Conservation (phyloP, 1,140 invertebrate genomes). For the Cryptotermes secundus region DNA sequence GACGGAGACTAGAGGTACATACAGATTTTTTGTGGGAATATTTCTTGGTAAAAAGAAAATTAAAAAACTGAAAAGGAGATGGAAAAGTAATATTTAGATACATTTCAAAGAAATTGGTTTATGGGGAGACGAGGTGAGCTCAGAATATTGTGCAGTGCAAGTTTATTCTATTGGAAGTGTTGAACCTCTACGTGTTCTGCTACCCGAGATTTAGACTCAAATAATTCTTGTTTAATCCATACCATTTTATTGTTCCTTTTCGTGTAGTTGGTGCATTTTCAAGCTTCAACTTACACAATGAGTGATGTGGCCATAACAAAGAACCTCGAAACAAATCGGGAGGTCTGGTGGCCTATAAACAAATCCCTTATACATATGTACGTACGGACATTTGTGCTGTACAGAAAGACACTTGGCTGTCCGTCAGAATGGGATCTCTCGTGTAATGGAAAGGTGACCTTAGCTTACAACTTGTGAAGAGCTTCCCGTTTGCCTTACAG, state of each 20-base stretch:
- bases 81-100: no score
- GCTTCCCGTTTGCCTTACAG: neutral
- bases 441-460: neutral
- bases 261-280: neutral
- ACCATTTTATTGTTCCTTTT: neutral
- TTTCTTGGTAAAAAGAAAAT: no score
- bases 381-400: neutral
- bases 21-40: no score
- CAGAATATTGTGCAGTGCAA: no score
- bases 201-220: no score
- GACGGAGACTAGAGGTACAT: no score
- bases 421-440: neutral
- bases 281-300: neutral
- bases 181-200: no score
- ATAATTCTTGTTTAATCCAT: no score
- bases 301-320: neutral
- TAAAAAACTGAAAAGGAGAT: no score
- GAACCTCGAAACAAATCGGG: neutral
- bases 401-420: neutral
- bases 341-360: neutral
- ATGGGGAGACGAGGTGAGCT: no score
- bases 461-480: neutral
- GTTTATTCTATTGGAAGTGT: no score
- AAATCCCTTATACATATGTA: conserved; percentile 14
- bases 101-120: no score